These are phyloP conservation scores for Ia io DNA, from an alignment of 2,113 vertebrate genomes.

Conservation along the genomic window DNA sequence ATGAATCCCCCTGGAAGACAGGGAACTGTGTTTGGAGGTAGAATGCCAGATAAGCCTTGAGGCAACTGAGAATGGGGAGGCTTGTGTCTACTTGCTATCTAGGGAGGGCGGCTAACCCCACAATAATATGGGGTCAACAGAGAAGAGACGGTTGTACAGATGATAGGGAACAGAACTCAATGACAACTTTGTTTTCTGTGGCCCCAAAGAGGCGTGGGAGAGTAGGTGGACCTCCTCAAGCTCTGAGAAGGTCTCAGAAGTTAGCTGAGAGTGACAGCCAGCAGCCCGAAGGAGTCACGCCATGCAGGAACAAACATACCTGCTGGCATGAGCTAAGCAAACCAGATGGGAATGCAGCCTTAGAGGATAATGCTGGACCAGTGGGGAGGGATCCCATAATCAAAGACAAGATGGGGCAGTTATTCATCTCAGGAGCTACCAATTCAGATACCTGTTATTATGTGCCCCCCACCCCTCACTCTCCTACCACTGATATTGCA, in stretches of 20 bases:
- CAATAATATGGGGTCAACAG: background rate
- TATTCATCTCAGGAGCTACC: background rate
- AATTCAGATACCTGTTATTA: background rate
- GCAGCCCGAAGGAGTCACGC: background rate
- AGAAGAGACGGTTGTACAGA: background rate
- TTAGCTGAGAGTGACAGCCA: background rate
- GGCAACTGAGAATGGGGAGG: background rate
- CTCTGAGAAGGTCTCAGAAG: background rate
- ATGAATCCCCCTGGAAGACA: background rate
- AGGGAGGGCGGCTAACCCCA: background rate
- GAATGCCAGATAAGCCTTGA: background rate
- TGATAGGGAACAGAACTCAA: background rate
- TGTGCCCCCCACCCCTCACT: background rate
- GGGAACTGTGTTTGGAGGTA: background rate
- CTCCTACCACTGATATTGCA: background rate
- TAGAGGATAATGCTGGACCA: background rate
- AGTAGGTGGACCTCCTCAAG: background rate
- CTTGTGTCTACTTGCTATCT: background rate
- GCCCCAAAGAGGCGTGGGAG: background rate
- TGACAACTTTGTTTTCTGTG: background rate
- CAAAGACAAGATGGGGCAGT: background rate
- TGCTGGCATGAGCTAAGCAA: background rate
- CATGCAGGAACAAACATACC: background rate
- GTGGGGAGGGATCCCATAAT: background rate
- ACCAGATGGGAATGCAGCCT: background rate